These are phyloP conservation scores for Eulithis testata DNA, from an alignment of 2,888 invertebrate species.

Conservation along the genomic window DNA sequence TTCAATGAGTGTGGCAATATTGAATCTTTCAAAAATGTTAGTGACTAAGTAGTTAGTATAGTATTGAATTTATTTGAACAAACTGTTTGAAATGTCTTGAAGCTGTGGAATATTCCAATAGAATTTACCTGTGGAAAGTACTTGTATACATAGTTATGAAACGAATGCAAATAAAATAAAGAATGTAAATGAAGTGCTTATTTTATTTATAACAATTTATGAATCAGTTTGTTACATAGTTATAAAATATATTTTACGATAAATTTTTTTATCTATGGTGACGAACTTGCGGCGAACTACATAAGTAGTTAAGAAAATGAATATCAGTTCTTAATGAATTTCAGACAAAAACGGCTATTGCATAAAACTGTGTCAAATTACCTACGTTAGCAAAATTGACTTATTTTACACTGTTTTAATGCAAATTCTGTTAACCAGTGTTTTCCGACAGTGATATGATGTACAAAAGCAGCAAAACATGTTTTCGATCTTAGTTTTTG, in stretches of 20 bases:
- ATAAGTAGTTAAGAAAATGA: too few species aligned
- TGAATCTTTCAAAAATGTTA: constrained; percentile 20
- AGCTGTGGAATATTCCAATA: constrained; percentile 56
- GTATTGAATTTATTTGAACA: constrained; percentile 34
- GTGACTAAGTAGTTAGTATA: constrained; percentile 27
- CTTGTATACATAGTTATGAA: constrained; percentile 48
- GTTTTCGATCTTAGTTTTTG: constrained; percentile 22
- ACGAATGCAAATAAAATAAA: constrained; percentile 50
- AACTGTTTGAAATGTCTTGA: constrained; percentile 36
- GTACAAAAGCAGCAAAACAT: constrained; percentile 34
- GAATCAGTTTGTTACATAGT: background rate
- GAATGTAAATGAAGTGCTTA: constrained; percentile 33
- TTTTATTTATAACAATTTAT: constrained; percentile 28
- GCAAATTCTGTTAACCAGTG: background rate
- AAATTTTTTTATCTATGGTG: background rate
- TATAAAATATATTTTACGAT: constrained; percentile 10
- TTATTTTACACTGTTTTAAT: too few species aligned
- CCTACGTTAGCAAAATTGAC: too few species aligned
- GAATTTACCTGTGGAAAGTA: constrained; percentile 47
- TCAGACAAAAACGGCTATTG: too few species aligned
- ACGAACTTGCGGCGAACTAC: too few species aligned
- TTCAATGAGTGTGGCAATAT: constrained; percentile 4
- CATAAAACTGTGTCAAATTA: too few species aligned
- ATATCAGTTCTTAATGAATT: too few species aligned
- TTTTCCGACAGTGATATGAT: constrained; percentile 31